phyloP scores from a whole-genome alignment of 2,113 vertebrate species.

The Chlamydotis undulata region DNA sequence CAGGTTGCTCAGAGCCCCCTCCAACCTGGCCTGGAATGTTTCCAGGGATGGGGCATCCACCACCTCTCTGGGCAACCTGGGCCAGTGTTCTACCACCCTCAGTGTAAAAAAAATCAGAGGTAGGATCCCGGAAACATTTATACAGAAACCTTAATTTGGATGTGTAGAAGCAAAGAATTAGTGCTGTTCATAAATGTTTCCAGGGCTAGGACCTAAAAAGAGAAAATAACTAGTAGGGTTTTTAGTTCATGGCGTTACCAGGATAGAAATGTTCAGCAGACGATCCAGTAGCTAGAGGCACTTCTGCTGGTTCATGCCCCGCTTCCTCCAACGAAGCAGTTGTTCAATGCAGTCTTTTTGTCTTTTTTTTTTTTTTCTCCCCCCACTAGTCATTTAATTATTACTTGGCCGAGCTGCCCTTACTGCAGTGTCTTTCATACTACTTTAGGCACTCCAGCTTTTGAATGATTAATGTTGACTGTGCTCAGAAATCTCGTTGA shows the following conservation, averaged over 20 bases:
- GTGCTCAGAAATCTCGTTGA: not conserved
- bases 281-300: not conserved
- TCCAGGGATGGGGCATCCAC: too few species aligned
- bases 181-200: not conserved
- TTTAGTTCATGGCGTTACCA: not conserved
- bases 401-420: not conserved
- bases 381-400: slow-evolving; percentile 22
- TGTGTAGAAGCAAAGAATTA: not conserved
- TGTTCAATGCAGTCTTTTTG: not conserved
- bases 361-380: not conserved
- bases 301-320: not conserved
- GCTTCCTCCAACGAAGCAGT: not conserved
- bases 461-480: slow-evolving; percentile 30
- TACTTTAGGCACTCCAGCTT: slow-evolving; percentile 18
- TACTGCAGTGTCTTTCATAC: slow-evolving; percentile 8
- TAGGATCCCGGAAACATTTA: not conserved
- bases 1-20: too few species aligned
- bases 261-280: not conserved
- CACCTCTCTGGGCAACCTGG: too few species aligned
- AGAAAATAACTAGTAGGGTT: not conserved
- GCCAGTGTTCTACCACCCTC: too few species aligned
- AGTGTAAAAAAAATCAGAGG: not conserved
- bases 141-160: not conserved
- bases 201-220: not conserved
- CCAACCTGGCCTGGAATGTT: too few species aligned